These are phyloP conservation scores for Eristalinus sepulchralis DNA, from an alignment of 2,888 invertebrate genomes.

Conservation along the genomic window DNA sequence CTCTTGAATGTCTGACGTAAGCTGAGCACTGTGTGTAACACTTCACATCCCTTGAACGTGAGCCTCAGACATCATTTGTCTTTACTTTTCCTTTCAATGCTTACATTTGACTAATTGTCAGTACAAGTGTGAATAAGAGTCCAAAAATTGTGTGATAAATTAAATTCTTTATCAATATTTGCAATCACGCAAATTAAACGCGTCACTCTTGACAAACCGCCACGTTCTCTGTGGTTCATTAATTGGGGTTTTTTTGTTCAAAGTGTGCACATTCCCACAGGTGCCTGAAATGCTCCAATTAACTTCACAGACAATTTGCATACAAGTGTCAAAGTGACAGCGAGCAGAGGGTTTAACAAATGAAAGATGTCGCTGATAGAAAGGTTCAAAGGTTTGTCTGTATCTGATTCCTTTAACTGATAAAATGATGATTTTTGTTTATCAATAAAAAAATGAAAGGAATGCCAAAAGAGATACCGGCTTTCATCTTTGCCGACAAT, in stretches of 20 bases:
- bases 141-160: background rate
- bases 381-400: background rate
- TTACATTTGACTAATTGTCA: background rate
- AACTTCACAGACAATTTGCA: background rate
- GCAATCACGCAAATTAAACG: background rate
- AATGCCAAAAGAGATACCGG: background rate
- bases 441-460: background rate
- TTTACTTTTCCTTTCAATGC: background rate
- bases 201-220: background rate
- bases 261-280: background rate
- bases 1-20: background rate
- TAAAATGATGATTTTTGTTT: background rate
- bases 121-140: background rate
- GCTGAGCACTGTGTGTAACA: background rate
- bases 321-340: background rate
- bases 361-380: background rate
- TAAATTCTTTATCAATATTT: background rate
- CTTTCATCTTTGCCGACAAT: background rate
- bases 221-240: background rate
- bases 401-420: background rate
- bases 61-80: background rate
- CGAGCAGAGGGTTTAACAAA: background rate
- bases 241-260: background rate
- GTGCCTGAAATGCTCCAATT: background rate
- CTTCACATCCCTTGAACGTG: background rate